Evolutionary conservation across 2,113 vertebrate species (phyloP).

Genomic region (Triplophysa siluroides): DNA sequence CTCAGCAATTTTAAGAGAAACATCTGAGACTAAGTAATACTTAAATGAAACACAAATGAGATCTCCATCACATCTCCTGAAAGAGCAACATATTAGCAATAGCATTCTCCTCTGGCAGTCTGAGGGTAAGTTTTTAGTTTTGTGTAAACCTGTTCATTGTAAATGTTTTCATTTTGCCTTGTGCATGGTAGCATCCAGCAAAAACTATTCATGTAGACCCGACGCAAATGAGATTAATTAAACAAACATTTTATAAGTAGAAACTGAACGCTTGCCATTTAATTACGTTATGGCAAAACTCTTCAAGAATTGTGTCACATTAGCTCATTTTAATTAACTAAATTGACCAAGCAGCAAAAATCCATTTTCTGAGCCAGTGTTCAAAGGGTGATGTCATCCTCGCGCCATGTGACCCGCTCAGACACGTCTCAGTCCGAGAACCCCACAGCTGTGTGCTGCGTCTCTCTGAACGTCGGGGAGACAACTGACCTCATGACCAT

Average conservation of each 20-base stretch:
- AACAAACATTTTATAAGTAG: neutral
- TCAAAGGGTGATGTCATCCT: neutral
- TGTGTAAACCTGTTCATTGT: no score
- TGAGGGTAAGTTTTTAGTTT: no score
- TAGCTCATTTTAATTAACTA: conserved; percentile 23
- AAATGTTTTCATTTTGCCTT: no score
- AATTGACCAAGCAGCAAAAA: conserved; percentile 25
- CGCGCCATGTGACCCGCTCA: neutral
- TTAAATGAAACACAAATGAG: no score
- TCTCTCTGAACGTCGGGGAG: neutral
- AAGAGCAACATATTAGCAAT: no score
- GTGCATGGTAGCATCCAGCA: no score
- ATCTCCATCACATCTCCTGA: no score
- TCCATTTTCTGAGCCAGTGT: neutral
- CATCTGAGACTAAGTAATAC: no score
- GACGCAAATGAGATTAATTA: neutral
- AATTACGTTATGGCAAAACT: neutral
- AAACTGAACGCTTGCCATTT: neutral
- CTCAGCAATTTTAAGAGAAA: no score
- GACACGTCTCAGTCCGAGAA: neutral
- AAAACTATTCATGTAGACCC: no score
- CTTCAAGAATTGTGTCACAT: conserved; percentile 4
- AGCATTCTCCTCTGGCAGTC: no score
- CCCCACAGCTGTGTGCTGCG: no score
- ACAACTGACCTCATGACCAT: conserved; percentile 1